Percentiles rank a stretch among this genome's conserved stretches.
phyloP scores from a whole-genome alignment of 2,113 vertebrate genomes.

The Sapayoa aenigma region DNA sequence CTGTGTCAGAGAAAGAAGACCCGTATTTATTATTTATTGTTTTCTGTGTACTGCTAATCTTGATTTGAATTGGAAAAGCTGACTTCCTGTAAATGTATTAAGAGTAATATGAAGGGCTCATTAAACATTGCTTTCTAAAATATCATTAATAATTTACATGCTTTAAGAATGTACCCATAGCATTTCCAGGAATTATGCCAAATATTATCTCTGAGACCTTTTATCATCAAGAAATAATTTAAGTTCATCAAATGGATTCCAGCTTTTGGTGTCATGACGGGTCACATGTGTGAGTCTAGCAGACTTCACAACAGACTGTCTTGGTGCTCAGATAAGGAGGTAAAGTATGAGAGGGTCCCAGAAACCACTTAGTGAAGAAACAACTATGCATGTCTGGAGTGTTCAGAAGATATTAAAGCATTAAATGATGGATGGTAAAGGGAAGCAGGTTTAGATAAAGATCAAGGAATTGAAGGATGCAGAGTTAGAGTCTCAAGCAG shows the following conservation, averaged over 20 bases:
- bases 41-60: not conserved
- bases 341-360: not conserved
- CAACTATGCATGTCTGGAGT: not conserved
- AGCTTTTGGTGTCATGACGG: not conserved
- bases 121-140: conserved; percentile 5
- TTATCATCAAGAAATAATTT: conserved; percentile 4
- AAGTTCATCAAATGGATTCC: not conserved
- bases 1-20: not conserved
- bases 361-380: not conserved
- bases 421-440: not conserved
- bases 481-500: not conserved
- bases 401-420: not conserved
- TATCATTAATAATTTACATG: not conserved
- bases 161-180: not conserved
- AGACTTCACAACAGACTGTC: not conserved
- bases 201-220: not conserved
- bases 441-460: not conserved
- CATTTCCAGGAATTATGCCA: not conserved
- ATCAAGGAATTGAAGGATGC: not conserved
- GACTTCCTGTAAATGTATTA: not conserved
- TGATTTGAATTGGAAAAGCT: not conserved
- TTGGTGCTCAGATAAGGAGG: not conserved
- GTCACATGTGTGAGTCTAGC: not conserved
- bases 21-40: not conserved
- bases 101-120: not conserved